Conservation (phyloP, 2,888 invertebrate species). For the Mesopsocus fuscifrons region DNA sequence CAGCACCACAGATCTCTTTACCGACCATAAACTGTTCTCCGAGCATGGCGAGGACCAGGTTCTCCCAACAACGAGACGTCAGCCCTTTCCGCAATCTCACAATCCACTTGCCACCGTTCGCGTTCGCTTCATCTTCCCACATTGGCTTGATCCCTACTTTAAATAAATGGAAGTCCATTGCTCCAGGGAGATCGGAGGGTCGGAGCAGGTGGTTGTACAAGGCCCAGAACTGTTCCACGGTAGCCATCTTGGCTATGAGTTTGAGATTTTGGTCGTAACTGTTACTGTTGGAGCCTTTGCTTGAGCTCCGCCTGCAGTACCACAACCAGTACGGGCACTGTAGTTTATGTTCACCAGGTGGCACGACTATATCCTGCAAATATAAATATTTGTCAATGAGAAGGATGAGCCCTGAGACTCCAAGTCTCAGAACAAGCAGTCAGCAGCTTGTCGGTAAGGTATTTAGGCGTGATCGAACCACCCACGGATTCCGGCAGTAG, state of each 20-base stretch:
- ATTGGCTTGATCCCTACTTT: conserved; percentile 97
- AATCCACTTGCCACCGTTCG: conserved; percentile 96
- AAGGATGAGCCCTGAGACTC: neutral
- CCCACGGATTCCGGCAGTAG: too few species aligned
- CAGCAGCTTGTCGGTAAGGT: neutral
- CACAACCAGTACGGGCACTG: conserved; percentile 90
- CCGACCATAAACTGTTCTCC: conserved; percentile 99
- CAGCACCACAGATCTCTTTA: conserved; percentile 94
- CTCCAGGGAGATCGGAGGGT: conserved; percentile 75
- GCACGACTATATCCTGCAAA: conserved; percentile 47
- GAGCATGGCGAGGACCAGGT: conserved; percentile 92
- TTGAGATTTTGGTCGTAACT: conserved; percentile 64
- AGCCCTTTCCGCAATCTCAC: conserved; percentile 85
- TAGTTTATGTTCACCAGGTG: conserved; percentile 72
- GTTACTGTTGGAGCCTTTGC: conserved; percentile 31
- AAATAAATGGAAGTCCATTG: conserved; percentile 89
- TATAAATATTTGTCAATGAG: conserved; percentile 19
- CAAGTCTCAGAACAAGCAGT: conserved; percentile 4
- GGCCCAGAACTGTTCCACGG: conserved; percentile 97
- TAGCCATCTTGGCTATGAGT: conserved; percentile 69
- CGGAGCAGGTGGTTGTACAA: conserved; percentile 81
- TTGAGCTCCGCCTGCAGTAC: conserved; percentile 48
- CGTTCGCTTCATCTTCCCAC: conserved; percentile 98
- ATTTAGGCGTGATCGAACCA: too few species aligned
- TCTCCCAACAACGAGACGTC: conserved; percentile 96